Evolutionary conservation across 2,888 invertebrate genomes (phyloP).

Genomic region (Xestia xanthographa): DNA sequence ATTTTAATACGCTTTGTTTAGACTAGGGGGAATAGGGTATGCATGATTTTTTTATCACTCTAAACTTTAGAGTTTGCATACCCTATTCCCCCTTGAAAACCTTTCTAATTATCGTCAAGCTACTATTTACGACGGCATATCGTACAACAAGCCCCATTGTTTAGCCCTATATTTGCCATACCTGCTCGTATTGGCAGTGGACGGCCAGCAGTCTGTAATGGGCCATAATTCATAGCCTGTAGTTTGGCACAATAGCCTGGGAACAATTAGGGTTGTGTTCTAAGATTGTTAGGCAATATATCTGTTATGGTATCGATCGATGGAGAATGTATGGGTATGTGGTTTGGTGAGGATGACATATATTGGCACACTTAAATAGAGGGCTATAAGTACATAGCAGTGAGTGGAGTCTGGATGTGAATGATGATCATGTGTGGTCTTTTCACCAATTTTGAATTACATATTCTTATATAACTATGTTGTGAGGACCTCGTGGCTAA

Average conservation of each 20-base stretch:
- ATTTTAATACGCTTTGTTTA: too few relatives aligned
- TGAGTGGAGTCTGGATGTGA: not conserved
- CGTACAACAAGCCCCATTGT: constrained; percentile 37
- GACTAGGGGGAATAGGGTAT: too few relatives aligned
- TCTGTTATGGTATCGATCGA: constrained; percentile 39
- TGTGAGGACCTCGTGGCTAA: too few relatives aligned
- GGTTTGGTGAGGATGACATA: not conserved
- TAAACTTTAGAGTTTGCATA: too few relatives aligned
- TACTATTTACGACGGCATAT: constrained; percentile 35
- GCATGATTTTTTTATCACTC: too few relatives aligned
- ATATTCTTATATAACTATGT: too few relatives aligned
- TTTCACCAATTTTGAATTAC: too few relatives aligned
- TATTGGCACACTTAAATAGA: not conserved
- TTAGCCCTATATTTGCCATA: constrained; percentile 47
- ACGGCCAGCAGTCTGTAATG: constrained; percentile 54
- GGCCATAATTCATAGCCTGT: constrained; percentile 51
- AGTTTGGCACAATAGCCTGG: constrained; percentile 58
- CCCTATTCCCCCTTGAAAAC: constrained; percentile 2
- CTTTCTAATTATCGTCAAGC: constrained; percentile 24
- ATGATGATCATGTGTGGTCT: too few relatives aligned
- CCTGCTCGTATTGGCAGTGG: constrained; percentile 53
- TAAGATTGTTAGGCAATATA: constrained; percentile 55
- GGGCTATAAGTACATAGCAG: not conserved
- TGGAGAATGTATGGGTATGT: constrained; percentile 32
- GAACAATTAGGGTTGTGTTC: constrained; percentile 58